Evolutionary conservation across 1,140 invertebrate genomes (phyloP).

Genomic region (Euglossa dilemma): DNA sequence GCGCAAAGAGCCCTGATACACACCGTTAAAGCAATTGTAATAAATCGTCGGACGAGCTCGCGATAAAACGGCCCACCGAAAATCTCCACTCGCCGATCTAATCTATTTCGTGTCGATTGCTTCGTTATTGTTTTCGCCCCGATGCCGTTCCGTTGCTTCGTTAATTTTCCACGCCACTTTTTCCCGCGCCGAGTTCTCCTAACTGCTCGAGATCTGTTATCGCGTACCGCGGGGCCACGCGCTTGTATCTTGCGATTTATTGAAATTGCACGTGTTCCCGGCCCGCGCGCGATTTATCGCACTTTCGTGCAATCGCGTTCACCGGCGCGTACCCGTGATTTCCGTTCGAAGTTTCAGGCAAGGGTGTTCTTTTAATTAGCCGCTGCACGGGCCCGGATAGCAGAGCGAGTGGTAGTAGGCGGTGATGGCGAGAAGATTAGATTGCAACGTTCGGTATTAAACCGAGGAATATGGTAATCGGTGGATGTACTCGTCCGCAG

Average conservation of each 20-base stretch:
- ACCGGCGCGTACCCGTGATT: no score
- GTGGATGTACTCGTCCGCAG: no score
- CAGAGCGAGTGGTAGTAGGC: no score
- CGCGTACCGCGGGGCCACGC: neutral
- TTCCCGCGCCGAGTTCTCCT: no score
- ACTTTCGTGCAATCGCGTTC: no score
- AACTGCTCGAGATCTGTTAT: neutral
- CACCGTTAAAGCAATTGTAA: slow-evolving; percentile 37
- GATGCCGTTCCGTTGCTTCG: neutral
- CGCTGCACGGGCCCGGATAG: no score
- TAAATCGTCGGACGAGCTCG: slow-evolving; percentile 23
- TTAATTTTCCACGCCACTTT: neutral
- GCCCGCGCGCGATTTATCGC: no score
- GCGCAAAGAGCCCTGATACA: slow-evolving; percentile 19
- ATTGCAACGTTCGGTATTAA: no score
- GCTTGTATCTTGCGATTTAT: neutral
- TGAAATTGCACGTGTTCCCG: neutral
- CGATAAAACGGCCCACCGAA: neutral
- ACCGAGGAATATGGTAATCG: no score
- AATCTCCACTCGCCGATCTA: slow-evolving; percentile 21
- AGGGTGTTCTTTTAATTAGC: no score
- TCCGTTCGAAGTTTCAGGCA: no score
- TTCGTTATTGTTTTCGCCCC: slow-evolving; percentile 24
- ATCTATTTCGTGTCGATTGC: neutral
- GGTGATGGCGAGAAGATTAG: no score